Evolutionary conservation across 2,797 vertebrate genomes (phyloP).

Genomic region (Lindbergichthys nudifrons): DNA sequence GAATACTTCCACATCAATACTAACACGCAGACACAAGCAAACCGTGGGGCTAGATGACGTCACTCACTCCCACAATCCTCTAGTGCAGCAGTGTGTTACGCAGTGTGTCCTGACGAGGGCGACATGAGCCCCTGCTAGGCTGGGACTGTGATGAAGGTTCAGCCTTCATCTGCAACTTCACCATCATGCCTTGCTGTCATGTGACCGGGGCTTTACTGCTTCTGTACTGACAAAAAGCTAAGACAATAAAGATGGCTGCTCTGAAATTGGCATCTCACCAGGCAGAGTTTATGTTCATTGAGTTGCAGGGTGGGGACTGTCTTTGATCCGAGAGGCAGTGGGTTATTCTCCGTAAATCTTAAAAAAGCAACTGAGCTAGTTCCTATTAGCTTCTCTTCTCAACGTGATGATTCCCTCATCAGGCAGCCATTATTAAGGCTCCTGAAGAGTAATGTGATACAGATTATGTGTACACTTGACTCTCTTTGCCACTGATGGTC

Average conservation of each 20-base stretch:
- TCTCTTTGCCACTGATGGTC: slow-evolving; percentile 39
- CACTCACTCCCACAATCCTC: slow-evolving; percentile 69
- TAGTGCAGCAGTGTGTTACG: slow-evolving; percentile 53
- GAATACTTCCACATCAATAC: slow-evolving; percentile 24
- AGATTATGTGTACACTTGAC: slow-evolving; percentile 64
- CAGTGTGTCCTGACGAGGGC: slow-evolving; percentile 73
- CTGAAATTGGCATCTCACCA: background rate
- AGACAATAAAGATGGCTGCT: slow-evolving; percentile 20
- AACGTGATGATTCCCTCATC: slow-evolving; percentile 56
- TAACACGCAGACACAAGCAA: slow-evolving; percentile 25
- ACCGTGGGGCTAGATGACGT: slow-evolving; percentile 60
- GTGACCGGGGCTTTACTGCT: slow-evolving; percentile 25
- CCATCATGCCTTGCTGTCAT: slow-evolving; percentile 14
- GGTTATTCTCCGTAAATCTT: background rate
- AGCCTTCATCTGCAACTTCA: slow-evolving; percentile 41
- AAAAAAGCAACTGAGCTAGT: background rate
- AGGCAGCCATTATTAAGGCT: slow-evolving; percentile 62
- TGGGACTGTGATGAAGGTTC: slow-evolving; percentile 26
- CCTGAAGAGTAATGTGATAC: slow-evolving; percentile 72
- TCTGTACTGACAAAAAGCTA: slow-evolving; percentile 7
- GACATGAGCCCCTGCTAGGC: slow-evolving; percentile 53
- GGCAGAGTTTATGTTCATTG: background rate
- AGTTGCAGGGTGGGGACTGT: background rate
- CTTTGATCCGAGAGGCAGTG: background rate
- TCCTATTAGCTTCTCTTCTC: background rate